phyloP scores from a whole-genome alignment of 1,140 invertebrate species.

The Anastrepha obliqua region DNA sequence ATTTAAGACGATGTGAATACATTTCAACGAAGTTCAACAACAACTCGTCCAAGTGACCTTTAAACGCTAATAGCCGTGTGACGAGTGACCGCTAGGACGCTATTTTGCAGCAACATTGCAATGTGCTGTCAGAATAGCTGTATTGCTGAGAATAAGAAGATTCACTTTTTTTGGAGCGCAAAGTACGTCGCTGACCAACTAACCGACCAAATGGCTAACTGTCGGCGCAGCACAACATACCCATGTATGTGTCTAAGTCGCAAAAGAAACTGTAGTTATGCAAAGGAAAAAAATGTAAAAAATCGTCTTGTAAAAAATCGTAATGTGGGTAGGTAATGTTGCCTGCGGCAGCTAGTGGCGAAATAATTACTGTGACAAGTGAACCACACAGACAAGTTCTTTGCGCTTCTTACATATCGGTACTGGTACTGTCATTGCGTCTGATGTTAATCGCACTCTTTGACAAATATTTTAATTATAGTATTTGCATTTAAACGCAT shows the following conservation, averaged over 20 bases:
- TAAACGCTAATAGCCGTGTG: constrained; percentile 34
- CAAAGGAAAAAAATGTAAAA: neutral
- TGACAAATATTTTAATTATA: constrained; percentile 51
- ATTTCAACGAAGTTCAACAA: constrained; percentile 8
- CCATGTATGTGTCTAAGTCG: neutral
- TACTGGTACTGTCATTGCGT: neutral
- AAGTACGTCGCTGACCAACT: neutral
- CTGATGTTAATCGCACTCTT: constrained; percentile 34
- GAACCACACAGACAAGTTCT: constrained; percentile 11
- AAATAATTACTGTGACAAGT: constrained; percentile 34
- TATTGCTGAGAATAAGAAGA: neutral
- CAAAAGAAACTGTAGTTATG: neutral
- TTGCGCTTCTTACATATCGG: neutral
- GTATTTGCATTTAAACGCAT: constrained; percentile 3
- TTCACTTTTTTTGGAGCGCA: constrained; percentile 39
- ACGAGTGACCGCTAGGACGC: constrained; percentile 49
- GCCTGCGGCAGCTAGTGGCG: neutral
- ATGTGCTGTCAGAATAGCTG: neutral
- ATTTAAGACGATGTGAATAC: neutral
- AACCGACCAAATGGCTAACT: neutral
- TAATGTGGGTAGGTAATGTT: neutral
- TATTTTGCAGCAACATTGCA: neutral
- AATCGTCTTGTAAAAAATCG: neutral
- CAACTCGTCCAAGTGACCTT: constrained; percentile 51
- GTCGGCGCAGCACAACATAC: neutral